Evolutionary conservation across 1,140 invertebrate genomes (phyloP).

Genomic region (Apis laboriosa): DNA sequence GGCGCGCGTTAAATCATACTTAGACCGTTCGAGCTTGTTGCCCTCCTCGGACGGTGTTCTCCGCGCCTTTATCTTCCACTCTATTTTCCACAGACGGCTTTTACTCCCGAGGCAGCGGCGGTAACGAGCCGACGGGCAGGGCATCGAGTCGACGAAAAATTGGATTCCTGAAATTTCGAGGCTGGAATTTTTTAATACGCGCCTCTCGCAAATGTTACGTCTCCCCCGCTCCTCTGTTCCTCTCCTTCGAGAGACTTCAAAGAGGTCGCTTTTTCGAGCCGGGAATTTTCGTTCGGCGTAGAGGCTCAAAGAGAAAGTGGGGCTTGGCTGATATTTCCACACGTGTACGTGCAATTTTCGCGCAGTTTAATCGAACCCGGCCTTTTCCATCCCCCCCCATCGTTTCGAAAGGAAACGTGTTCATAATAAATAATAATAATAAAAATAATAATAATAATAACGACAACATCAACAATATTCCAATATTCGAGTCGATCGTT

Average conservation of each 20-base stretch:
- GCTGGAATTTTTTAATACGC: constrained; percentile 68
- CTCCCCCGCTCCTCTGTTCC: constrained; percentile 7
- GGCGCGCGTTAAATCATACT: constrained; percentile 61
- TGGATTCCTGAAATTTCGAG: constrained; percentile 66
- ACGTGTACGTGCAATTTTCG: background rate
- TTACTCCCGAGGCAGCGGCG: constrained; percentile 43
- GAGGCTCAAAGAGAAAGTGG: background rate
- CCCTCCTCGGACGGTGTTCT: background rate
- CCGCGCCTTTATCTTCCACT: constrained; percentile 33
- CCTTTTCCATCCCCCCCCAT: background rate
- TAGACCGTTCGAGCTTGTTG: constrained; percentile 13
- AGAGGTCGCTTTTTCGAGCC: constrained; percentile 9
- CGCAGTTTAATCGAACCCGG: constrained; percentile 17
- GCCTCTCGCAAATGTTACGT: constrained; percentile 47
- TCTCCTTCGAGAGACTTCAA: constrained; percentile 49
- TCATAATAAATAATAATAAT: too few relatives aligned
- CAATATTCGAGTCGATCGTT: background rate
- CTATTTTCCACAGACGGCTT: constrained; percentile 47
- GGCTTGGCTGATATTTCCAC: background rate
- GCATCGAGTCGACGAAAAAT: constrained; percentile 53
- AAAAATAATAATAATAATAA: too few relatives aligned
- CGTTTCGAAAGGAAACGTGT: too few relatives aligned
- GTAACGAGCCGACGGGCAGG: constrained; percentile 57
- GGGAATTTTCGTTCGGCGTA: constrained; percentile 24
- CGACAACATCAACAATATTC: background rate